Evolutionary conservation across 1,140 invertebrate genomes (phyloP).

Genomic region (Pseudomyrmex dendroicus): DNA sequence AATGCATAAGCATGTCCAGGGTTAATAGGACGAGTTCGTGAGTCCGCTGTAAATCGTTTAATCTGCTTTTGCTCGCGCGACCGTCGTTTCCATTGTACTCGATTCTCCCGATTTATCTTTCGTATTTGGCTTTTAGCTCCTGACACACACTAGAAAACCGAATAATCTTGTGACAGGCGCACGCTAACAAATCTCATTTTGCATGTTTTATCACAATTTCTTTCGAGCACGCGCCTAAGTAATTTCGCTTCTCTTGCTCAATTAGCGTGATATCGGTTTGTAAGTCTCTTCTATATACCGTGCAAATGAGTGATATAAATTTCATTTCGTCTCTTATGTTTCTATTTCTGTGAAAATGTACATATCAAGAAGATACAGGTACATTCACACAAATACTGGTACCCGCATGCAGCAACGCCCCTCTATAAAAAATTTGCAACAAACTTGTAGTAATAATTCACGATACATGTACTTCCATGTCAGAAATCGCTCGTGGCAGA

Average conservation of each 20-base stretch:
- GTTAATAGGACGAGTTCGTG: conserved; percentile 75
- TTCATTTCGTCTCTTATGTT: conserved; percentile 29
- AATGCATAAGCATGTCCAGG: conserved; percentile 69
- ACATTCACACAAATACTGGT: conserved; percentile 39
- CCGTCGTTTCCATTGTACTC: conserved; percentile 63
- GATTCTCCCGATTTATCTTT: conserved; percentile 39
- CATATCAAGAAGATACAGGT: conserved; percentile 10
- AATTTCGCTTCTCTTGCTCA: conserved; percentile 55
- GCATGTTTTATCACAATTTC: conserved; percentile 65
- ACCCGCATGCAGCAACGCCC: conserved; percentile 43
- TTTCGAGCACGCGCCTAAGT: conserved; percentile 57
- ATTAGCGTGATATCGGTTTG: conserved; percentile 54
- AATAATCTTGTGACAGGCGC: conserved; percentile 68
- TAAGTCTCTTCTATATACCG: conserved; percentile 37
- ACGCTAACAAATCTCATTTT: conserved; percentile 67
- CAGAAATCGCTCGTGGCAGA: conserved; percentile 12
- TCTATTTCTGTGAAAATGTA: conserved; percentile 26
- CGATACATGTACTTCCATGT: conserved; percentile 51
- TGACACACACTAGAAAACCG: conserved; percentile 58
- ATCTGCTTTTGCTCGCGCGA: conserved; percentile 64
- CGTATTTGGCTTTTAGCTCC: conserved; percentile 4
- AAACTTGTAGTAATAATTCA: conserved; percentile 49
- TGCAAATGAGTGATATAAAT: conserved; percentile 56
- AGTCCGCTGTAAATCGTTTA: conserved; percentile 74
- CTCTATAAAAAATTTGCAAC: conserved; percentile 35